These are phyloP conservation scores for Elephas maximus DNA, from an alignment of 2,113 vertebrate genomes.

Conservation along the genomic window DNA sequence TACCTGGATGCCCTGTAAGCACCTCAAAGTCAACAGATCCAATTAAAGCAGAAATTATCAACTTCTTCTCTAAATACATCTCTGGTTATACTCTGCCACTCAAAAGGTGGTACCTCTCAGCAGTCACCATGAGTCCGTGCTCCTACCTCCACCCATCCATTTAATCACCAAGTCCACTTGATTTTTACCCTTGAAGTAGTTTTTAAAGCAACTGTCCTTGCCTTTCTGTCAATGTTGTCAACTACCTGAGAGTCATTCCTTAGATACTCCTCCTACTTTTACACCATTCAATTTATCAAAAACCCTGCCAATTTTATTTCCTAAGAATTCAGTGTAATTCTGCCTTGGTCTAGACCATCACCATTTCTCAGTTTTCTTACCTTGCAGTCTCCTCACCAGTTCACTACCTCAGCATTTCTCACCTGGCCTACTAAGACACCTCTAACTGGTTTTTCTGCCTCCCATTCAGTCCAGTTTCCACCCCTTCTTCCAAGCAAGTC, in stretches of 20 bases:
- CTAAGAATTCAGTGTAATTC: conserved; percentile 15
- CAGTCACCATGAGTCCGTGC: neutral
- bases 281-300: neutral
- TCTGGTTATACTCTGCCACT: neutral
- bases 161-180: neutral
- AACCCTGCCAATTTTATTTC: neutral
- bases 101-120: neutral
- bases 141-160: neutral
- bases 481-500: neutral
- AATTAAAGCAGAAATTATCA: conserved; percentile 24
- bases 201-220: neutral
- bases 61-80: neutral
- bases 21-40: neutral
- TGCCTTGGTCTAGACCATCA: neutral
- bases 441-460: neutral
- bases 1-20: neutral
- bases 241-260: neutral
- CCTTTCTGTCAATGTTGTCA: neutral
- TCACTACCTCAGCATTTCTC: neutral
- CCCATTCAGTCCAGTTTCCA: neutral
- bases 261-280: neutral
- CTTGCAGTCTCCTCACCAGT: neutral
- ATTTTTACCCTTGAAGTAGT: neutral
- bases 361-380: conserved; percentile 5
- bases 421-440: neutral